Base-by-base conservation (phyloP, 2,797 vertebrate species). In the Alosa sapidissima region DNA sequence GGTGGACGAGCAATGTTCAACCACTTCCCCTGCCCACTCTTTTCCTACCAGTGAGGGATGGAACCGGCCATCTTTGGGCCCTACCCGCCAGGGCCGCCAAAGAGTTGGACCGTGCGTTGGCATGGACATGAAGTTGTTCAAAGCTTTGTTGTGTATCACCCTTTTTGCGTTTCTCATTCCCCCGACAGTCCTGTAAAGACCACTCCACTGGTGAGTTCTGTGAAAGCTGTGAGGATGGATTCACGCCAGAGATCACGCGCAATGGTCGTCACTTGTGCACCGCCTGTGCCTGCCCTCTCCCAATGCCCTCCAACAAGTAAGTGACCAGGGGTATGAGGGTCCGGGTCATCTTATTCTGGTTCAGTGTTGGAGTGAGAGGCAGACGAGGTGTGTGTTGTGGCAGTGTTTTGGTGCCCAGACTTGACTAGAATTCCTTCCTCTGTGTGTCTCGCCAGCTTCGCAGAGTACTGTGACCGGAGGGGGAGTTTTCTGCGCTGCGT, bases 161-260 rank as follows among this genome's bases (percentile, higher is more conserved):
- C 49, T 84, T 28, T 14, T 14, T 16, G 68, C 36, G 3, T 13
- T 82, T 60, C n/a, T 51, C 5, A 5, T 33, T 11, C 36, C 41
- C 47, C 62, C 9, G 52, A 14, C 60, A 83, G 60, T 68, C 68
- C 3, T 99, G 98, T 91, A 96, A 92, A 90, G 91, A 95, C 87
- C 97, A 98, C 92, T 98, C 97, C 0, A 94, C 95, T 45, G 98
- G 98, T 1, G 92, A 96, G 84, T 97, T 97, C 92, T 99, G 98
- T 83, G 97, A 99, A 89, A 94, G 91, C 81, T 99, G 98, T 90
- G 94, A 93, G 0, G 95, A 97, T 0, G 96, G 97, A 52, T 98
- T 95, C 86, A 89, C 97, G 0, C 89, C 95, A 5, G 93, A 94
- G 0, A 83, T 55, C 82, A 90, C 90, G 81, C 88, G 62, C 89